phyloP scores from a whole-genome alignment of 2,113 vertebrate genomes.

The Suncus etruscus region DNA sequence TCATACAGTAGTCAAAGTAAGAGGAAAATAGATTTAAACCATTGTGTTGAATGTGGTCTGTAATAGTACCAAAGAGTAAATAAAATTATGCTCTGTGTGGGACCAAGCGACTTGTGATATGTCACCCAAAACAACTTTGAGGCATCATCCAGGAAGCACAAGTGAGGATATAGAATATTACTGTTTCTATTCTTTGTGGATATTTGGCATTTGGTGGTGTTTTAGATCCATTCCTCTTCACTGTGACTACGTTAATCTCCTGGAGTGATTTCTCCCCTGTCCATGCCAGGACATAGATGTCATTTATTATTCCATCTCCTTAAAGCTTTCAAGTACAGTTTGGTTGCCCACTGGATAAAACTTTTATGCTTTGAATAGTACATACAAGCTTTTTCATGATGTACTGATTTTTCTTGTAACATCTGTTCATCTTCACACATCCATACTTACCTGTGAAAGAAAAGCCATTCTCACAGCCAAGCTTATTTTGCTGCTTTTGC shows the following conservation, averaged over 20 bases:
- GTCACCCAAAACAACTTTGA: not conserved
- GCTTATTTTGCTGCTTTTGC: constrained; percentile 36
- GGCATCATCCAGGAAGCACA: not conserved
- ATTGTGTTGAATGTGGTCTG: not conserved
- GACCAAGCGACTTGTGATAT: not conserved
- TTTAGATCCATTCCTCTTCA: not conserved
- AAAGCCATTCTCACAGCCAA: not conserved
- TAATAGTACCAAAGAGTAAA: not conserved
- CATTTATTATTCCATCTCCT: not conserved
- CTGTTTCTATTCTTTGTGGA: not conserved
- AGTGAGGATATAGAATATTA: not conserved
- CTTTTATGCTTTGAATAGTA: not conserved
- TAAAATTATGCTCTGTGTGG: not conserved
- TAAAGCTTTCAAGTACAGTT: not conserved
- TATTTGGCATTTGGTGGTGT: not conserved
- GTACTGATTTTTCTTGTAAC: not conserved
- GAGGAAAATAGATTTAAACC: not conserved
- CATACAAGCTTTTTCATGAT: not conserved
- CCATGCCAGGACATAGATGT: not conserved
- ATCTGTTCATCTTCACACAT: not conserved
- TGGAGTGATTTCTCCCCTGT: not conserved
- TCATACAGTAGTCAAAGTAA: not conserved
- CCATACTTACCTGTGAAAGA: constrained; percentile 18
- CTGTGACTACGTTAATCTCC: no score
- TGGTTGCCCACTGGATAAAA: not conserved